Evolutionary conservation across 2,888 invertebrate genomes (phyloP).

Genomic region (Stegophylla sp.): DNA sequence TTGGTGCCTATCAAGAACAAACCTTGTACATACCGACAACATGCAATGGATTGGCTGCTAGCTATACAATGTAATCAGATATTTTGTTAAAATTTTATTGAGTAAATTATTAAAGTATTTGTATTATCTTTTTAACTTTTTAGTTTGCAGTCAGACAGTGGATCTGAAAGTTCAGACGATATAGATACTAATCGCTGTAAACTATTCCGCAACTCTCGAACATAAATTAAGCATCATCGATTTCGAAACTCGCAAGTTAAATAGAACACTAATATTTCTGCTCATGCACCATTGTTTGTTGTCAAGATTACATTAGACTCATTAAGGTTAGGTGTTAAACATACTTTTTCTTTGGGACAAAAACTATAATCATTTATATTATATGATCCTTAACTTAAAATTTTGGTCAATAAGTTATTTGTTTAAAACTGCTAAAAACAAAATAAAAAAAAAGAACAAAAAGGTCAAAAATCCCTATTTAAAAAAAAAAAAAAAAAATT

Average conservation of each 20-base stretch:
- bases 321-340: constrained; percentile 51
- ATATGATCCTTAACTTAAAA: constrained; percentile 21
- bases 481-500: constrained; percentile 35
- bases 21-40: constrained; percentile 29
- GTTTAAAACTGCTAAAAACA: constrained; percentile 44
- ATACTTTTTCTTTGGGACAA: constrained; percentile 53
- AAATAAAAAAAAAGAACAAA: constrained; percentile 45
- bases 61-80: constrained; percentile 39
- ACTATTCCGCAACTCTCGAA: constrained; percentile 40
- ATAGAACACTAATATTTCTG: constrained; percentile 24
- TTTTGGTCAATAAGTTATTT: constrained; percentile 47
- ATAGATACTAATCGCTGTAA: constrained; percentile 34
- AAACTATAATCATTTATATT: constrained; percentile 44
- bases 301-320: constrained; percentile 27
- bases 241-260: constrained; percentile 22
- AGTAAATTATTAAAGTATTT: neutral
- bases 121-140: neutral
- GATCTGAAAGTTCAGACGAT: constrained; percentile 48
- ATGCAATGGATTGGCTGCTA: constrained; percentile 47
- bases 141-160: constrained; percentile 52
- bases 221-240: constrained; percentile 21
- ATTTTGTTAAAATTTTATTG: neutral
- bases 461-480: constrained; percentile 34
- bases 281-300: constrained; percentile 45
- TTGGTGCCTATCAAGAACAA: constrained; percentile 44